Base-by-base conservation (phyloP, 2,113 vertebrate species). In the Camarhynchus parvulus region DNA sequence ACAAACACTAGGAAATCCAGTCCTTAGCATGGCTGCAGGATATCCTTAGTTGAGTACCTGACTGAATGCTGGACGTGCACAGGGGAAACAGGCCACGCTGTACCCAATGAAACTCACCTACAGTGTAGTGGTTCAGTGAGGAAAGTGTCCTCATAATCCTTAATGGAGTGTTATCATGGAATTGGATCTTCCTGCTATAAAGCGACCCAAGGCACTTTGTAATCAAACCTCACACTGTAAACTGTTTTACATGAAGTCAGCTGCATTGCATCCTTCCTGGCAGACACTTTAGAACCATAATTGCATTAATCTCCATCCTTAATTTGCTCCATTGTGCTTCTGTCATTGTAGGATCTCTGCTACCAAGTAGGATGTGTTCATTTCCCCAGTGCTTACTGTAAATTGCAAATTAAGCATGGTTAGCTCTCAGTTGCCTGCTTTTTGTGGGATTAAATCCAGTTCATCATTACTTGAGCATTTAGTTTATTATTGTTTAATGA, bases 401-500 rank as follows among this genome's bases (percentile, higher is more conserved):
- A 92, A 87, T 53, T 59, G 23, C 27, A 94, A 55, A 66, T 74
- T 52, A 83, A 86, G 11, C 63, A 37, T 47, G 14, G 53, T 90
- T 91, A 59, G 68, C 10, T 80, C 66, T 81, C 63, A 93, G n/a
- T 80, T 87, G 50, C 18, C 58, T 61, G 4, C 12, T 75, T 91
- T 86, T 75, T 83, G 74, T 83, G 78, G 83, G 30, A 83, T 92
- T 80, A 84, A 76, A 35, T 77, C 47, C 73, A 75, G 49, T 50
- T 84, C 63, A 92, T 81, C 31, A 53, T 91, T 86, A 68, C 25
- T 86, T 47, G 42, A 44, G 61, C 49, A 39, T 39, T 47, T 49
- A 85, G 13, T 74, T 93, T 84, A 75, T 62, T 92, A 53, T 82
- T 47, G 78, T 89, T 97, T 85, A 87, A 92, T 91, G 61, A 87